These are phyloP conservation scores for Chinchilla lanigera DNA, from an alignment of 2,113 vertebrate species.

Conservation along the genomic window DNA sequence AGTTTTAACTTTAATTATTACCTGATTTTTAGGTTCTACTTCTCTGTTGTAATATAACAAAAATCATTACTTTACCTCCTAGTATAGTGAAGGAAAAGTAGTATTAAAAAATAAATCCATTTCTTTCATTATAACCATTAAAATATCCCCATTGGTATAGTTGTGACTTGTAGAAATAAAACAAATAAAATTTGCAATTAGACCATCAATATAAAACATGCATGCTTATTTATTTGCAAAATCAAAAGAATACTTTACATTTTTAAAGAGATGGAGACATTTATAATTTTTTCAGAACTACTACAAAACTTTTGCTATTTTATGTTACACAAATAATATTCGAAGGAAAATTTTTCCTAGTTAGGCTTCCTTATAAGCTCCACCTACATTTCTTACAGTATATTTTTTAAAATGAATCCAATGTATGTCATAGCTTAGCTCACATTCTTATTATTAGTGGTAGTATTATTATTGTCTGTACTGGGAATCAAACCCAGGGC, in stretches of 20 bases:
- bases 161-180: neutral
- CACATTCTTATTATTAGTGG: neutral
- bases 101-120: neutral
- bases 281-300: constrained; percentile 4
- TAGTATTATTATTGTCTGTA: neutral
- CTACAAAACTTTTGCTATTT: neutral
- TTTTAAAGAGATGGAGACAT: neutral
- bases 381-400: constrained; percentile 49
- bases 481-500: neutral
- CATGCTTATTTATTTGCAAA: neutral
- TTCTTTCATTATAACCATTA: neutral
- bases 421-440: constrained; percentile 15
- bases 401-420: neutral
- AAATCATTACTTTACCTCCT: neutral
- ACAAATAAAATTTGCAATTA: neutral
- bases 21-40: neutral
- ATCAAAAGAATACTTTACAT: neutral
- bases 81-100: neutral
- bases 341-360: neutral
- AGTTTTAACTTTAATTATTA: neutral
- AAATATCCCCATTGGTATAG: neutral
- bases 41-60: neutral
- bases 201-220: neutral
- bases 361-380: neutral
- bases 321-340: neutral